These are phyloP conservation scores for Rhinoraja longicauda DNA, from an alignment of 2,797 vertebrate species.

Conservation along the genomic window DNA sequence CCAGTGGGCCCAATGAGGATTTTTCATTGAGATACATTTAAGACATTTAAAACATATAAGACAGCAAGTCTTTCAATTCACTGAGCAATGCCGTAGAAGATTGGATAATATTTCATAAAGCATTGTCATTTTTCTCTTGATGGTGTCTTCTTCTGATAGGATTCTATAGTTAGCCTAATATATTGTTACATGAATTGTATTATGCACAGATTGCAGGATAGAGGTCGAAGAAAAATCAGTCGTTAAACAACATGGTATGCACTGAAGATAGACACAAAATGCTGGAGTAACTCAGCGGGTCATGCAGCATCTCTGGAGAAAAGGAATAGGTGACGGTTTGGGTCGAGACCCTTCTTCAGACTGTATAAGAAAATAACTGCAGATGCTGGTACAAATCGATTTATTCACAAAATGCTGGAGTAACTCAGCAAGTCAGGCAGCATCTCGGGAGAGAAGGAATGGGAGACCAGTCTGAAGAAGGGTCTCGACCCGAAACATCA, in stretches of 20 bases:
- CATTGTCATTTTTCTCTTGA: not conserved
- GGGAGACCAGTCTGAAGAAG: no score
- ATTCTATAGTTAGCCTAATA: not conserved
- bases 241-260: no score
- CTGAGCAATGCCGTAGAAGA: not conserved
- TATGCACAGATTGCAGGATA: not conserved
- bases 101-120: not conserved
- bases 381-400: no score
- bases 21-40: not conserved
- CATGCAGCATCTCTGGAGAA: no score
- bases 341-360: no score
- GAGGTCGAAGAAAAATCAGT: not conserved
- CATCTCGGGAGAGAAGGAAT: no score
- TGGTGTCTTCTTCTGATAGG: not conserved
- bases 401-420: no score
- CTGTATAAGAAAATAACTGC: no score
- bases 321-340: no score
- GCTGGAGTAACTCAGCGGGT: no score
- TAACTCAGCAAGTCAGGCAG: no score
- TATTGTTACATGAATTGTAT: not conserved
- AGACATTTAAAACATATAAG: not conserved
- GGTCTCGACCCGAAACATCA: no score
- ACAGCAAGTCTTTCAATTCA: not conserved
- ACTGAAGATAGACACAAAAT: not conserved
- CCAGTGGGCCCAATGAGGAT: not conserved